Evolutionary conservation across 2,113 vertebrate species (phyloP), one percentile per base, ranked within the genome.

Genomic region (Tauraco erythrolophus): DNA sequence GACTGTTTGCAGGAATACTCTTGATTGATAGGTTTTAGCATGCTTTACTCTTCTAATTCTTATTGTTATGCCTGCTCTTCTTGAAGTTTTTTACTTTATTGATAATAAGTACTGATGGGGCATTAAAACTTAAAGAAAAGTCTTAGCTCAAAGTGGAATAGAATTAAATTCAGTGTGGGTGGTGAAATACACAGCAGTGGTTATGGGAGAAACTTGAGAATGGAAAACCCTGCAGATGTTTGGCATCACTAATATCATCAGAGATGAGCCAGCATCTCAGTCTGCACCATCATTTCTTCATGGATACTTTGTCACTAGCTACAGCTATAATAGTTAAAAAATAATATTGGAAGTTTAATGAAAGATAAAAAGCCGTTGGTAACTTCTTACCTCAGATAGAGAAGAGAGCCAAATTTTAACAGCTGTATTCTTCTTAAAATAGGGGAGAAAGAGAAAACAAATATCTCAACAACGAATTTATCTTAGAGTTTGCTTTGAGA

Each of bases 41-140:
- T n/a, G 39, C 43, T 30, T 64, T 57, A 7, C 60, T 89, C 75
- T 69, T 27, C 46, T 74, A 51, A 84, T 35, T 81, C 48, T 87
- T n/a, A 74, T 35, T 91, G 69, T 43, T 46, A 19, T 62, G 19
- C 15, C 18, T 18, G 19, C 11, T 60, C 19, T 57, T 46, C 79
- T 91, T 88, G 78, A 95, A 84, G 28, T 68, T 46, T 94, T 95
- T 94, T 90, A 84, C 41, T 82, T 89, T 75, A 90, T 15, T 84
- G 58, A 35, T 64, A 87, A 22, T 31, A 58, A 69, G 51, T 58
- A 90, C 66, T 51, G 70, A 83, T 79, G 23, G 30, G 28, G 23
- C 57, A 81, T 62, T 68, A 89, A 96, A 81, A 86, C 51, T 56
- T 57, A 18, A 64, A 70, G 18, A 77, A 84, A 78, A 85, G 76